phyloP scores from a whole-genome alignment of 1,140 invertebrate species.

The Trichomalopsis sarcophagae region DNA sequence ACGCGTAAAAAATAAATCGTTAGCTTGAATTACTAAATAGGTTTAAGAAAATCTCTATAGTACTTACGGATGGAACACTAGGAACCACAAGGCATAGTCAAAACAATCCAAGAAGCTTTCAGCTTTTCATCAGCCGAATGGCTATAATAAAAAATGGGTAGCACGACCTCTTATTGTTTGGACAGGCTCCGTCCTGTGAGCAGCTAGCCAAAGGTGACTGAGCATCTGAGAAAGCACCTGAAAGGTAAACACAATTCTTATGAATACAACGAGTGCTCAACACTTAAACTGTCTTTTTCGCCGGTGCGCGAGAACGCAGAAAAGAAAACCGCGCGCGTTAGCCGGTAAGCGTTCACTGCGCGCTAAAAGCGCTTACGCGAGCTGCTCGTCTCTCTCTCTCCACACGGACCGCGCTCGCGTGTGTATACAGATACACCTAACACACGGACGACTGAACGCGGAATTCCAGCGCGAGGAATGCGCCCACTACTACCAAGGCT shows the following conservation, averaged over 20 bases:
- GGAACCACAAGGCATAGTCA: too few relatives aligned
- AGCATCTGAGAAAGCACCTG: not conserved
- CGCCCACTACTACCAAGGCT: slow-evolving; percentile 31
- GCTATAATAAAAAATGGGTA: too few relatives aligned
- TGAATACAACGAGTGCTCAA: not conserved
- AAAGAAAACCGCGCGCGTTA: slow-evolving; percentile 28
- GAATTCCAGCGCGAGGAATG: slow-evolving; percentile 49
- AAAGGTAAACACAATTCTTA: not conserved
- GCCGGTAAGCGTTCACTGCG: slow-evolving; percentile 29
- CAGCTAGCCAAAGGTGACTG: too few relatives aligned
- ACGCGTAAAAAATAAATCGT: too few relatives aligned
- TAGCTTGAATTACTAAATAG: too few relatives aligned
- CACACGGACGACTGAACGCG: slow-evolving; percentile 38
- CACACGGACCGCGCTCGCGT: not conserved
- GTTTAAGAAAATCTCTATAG: too few relatives aligned
- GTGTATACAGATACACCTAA: not conserved
- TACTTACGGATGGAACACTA: too few relatives aligned
- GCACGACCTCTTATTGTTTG: too few relatives aligned
- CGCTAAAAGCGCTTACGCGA: not conserved
- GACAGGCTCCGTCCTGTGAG: too few relatives aligned
- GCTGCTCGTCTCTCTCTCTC: slow-evolving; percentile 2
- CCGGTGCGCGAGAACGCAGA: not conserved
- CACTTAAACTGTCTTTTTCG: not conserved
- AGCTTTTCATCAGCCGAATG: too few relatives aligned
- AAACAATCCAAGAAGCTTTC: too few relatives aligned